Conservation (phyloP, 2,113 vertebrate species). For the Carassius gibelio region DNA sequence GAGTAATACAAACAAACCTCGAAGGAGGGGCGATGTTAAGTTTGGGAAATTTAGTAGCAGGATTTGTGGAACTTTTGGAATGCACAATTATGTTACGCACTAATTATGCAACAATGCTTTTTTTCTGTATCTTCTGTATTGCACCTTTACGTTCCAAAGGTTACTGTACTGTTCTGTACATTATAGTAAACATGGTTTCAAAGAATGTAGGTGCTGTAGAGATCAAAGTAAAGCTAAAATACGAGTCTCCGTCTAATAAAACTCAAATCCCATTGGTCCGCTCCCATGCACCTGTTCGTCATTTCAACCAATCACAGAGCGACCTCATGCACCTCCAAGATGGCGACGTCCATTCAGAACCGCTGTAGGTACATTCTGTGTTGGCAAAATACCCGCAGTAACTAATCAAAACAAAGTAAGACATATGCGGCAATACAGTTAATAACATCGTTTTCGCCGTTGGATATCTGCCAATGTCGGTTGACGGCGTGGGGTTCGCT, state of each 20-base stretch:
- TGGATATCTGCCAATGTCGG: neutral
- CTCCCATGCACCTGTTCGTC: conserved; percentile 61
- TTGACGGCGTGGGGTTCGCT: conserved; percentile 18
- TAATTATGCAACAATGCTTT: neutral
- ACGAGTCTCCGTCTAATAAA: conserved; percentile 32
- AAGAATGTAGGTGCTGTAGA: neutral
- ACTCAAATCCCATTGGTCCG: conserved; percentile 72
- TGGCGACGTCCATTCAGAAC: conserved; percentile 78
- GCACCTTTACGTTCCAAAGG: neutral
- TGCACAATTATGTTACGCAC: neutral
- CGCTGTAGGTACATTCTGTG: conserved; percentile 34
- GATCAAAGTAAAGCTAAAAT: neutral
- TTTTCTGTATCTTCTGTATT: neutral
- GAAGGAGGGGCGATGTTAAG: neutral
- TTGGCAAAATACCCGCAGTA: conserved; percentile 35
- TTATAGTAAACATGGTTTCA: neutral
- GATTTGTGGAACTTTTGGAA: neutral
- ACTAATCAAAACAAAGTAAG: neutral
- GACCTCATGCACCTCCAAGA: conserved; percentile 75
- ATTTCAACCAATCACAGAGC: conserved; percentile 74
- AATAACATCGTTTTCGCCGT: neutral
- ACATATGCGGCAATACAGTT: too few relatives aligned
- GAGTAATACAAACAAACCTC: neutral
- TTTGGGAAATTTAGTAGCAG: neutral
- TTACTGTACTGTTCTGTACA: neutral